Base-by-base conservation (phyloP, 2,888 invertebrate genomes). In the Willowsia nigromaculata region DNA sequence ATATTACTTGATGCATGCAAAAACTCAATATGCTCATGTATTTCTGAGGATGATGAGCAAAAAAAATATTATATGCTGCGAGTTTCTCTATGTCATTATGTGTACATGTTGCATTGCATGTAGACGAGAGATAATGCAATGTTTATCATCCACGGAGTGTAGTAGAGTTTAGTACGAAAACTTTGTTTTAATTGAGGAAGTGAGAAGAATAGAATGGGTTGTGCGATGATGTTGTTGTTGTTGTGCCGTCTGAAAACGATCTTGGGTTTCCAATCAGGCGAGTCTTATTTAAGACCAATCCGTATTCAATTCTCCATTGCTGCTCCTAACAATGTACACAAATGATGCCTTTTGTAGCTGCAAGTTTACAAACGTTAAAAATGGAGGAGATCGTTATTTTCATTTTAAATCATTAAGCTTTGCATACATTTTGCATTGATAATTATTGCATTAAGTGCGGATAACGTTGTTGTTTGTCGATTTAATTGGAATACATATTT, bases 131-230 rank as follows among this genome's bases (percentile, higher is more conserved):
- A 53, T 53, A 22, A 9, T 11, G 22, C 59, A 59, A 62, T 25
- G 62, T 4, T 43, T 43, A 43, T 43, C 43, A 43, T 43, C 43
- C 11, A 30, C 25, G 56, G 25, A 22, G 56, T 25, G 22, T 59
- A 25, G 53, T 53, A 53, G 3, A 25, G 30, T 13, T 30, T 30
- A 27, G 59, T 59, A 65, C 65, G 33, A 65, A 65, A 30, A 80
- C 33, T 71, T 87, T 82, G 87, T 81, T 87, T 87, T 82, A 87
- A 87, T 87, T 87, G 87, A 87, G 87, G 87, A 87, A 87, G 87
- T 87, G 74, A 50, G 47, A 81, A 81, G 78, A 62, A 78, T 65
- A 47, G 71, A 74, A 47, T 74, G 47, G 40, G 47, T 40, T 27
- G 40, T n/a, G 33, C 33, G 43, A 62, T 62, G 65, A 4, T 15